A percentile compares a stretch with the other conserved stretches of the same genome.
Evolutionary conservation across 2,797 vertebrate species (phyloP).

Genomic region (Acanthopagrus latus): DNA sequence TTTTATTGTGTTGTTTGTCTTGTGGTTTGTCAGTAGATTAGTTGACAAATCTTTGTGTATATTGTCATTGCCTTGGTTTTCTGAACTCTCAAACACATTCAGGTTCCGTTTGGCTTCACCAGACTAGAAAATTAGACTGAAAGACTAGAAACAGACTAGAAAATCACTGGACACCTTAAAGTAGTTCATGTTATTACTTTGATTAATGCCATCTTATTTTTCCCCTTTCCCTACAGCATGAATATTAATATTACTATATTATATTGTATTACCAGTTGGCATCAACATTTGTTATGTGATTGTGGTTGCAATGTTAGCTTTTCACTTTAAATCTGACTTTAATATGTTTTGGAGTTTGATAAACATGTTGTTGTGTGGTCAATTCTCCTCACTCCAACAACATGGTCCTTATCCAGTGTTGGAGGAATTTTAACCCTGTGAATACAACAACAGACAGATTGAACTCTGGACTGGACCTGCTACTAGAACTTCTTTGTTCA

Average conservation of each 20-base stretch:
- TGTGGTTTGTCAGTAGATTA: no score
- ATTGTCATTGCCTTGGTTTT: no score
- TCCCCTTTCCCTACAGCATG: neutral
- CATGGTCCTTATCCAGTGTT: neutral
- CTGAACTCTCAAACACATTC: no score
- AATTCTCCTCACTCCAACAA: neutral
- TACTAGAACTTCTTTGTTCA: constrained; percentile 9
- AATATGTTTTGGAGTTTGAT: constrained; percentile 14
- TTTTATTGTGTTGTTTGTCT: no score
- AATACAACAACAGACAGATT: neutral
- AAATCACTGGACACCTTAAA: no score
- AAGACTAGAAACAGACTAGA: no score
- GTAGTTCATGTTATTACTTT: no score
- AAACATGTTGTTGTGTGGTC: neutral
- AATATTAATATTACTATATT: neutral
- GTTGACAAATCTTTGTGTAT: no score
- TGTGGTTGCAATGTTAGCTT: constrained; percentile 12
- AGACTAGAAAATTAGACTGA: no score
- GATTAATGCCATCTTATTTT: no score
- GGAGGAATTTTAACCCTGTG: no score
- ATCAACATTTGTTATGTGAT: constrained; percentile 7
- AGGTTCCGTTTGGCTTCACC: no score
- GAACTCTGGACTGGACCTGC: constrained; percentile 6
- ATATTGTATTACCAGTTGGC: neutral
- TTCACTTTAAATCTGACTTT: constrained; percentile 15